Evolutionary conservation across 64 coral and sea anemone genomes (phyloP).

Genomic region (Catalaphyllia jardinei): DNA sequence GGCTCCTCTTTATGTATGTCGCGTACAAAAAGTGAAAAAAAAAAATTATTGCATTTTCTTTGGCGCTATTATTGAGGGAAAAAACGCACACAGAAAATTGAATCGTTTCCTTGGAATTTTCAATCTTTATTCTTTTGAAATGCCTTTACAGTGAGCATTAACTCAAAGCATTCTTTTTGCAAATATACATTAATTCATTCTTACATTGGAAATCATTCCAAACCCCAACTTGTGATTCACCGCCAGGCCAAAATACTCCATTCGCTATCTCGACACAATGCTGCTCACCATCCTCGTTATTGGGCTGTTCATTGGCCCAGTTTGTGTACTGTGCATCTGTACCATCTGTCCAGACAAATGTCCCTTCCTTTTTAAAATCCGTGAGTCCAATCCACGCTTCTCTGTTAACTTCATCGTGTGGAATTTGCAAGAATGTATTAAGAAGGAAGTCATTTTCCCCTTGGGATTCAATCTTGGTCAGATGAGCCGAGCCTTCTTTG

Average conservation of each 20-base stretch:
- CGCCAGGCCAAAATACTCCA: conserved; percentile 1
- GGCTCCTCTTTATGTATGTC: too few species aligned
- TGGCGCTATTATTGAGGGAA: too few species aligned
- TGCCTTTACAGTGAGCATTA: too few species aligned
- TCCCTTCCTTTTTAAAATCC: neutral
- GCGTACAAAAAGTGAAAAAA: too few species aligned
- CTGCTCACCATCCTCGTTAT: neutral
- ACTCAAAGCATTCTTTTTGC: neutral
- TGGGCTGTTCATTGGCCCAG: neutral
- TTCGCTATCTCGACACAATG: neutral
- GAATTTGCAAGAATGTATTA: neutral
- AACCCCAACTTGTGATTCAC: neutral
- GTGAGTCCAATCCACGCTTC: conserved; percentile 8
- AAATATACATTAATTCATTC: neutral
- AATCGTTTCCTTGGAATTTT: too few species aligned
- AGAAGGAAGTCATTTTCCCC: neutral
- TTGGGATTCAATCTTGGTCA: neutral
- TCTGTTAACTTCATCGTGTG: neutral
- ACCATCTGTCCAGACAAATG: neutral
- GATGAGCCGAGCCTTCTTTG: neutral
- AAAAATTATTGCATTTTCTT: too few species aligned
- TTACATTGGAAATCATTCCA: neutral
- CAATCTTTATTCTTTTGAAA: too few species aligned
- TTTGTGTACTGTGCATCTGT: neutral
- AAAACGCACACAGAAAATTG: too few species aligned